Evolutionary conservation across 2,888 invertebrate species (phyloP), one percentile per base, ranked within the genome.

Genomic region (Pollenia labialis): DNA sequence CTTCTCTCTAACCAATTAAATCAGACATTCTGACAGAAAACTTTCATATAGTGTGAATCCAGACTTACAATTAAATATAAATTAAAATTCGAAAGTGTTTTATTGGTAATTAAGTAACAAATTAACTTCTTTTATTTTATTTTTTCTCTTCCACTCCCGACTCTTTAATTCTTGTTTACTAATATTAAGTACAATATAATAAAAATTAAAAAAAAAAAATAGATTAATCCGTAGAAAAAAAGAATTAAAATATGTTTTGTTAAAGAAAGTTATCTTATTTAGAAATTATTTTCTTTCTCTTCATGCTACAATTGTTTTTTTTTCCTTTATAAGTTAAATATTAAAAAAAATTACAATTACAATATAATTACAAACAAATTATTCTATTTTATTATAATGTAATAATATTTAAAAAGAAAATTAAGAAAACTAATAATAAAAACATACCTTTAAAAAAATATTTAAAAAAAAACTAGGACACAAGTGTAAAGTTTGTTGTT

Each of bases 361-460:
- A 60, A 74, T 48, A 80, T 60, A 77, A 72, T 60, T 54, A 46
- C 52, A 83, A 82, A 84, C 18, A 80, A 85, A 68, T 60, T 68
- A 84, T 74, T 84, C n/a, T 80, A 74, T 80, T 85, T 80, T 80
- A 68, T 79, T 74, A 62, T 85, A 85, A 75, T 85, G 84, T 79
- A 85, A 85, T 85, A 85, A 80, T 80, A 85, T 83, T 77, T 72
- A 66, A 72, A 32, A 72, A 74, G 48, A 77, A 76, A 50, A 71
- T 40, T 14, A 48, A 72, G 12, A 74, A 72, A 42, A 77, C 52
- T 44, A 71, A 71, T 83, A 77, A 60, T 75, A 75, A 82, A 82
- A 69, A 32, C 18, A 11, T 48, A 11, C 68, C 12, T 42, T 68
- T 52, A 56, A 48, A 62, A 62, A 66, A 52, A 32, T 44, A 72